Evolutionary conservation across 2,113 vertebrate genomes (phyloP).

Genomic region (Vanacampus margaritifer): DNA sequence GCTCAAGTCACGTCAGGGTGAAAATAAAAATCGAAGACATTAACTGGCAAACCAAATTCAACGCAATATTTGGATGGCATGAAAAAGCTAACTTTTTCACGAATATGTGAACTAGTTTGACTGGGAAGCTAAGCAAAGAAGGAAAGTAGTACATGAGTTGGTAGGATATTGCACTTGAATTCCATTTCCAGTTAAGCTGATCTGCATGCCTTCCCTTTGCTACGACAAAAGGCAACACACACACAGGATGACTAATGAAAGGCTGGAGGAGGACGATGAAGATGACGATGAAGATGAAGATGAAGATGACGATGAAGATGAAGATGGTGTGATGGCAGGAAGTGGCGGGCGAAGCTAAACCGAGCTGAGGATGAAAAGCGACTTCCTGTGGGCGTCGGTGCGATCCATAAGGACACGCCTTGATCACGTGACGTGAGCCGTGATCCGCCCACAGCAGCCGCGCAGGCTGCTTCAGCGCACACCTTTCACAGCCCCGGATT

Average conservation of each 20-base stretch:
- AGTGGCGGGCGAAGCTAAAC: neutral
- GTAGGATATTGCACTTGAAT: too few relatives aligned
- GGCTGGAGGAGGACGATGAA: too few relatives aligned
- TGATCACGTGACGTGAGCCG: too few relatives aligned
- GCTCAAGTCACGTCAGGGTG: conserved; percentile 2
- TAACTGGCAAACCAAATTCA: too few relatives aligned
- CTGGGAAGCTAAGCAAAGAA: too few relatives aligned
- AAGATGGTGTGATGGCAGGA: neutral
- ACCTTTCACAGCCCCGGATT: too few relatives aligned
- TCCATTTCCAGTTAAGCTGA: too few relatives aligned
- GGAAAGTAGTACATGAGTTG: too few relatives aligned
- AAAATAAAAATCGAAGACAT: neutral
- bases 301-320: neutral
- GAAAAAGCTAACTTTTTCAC: too few relatives aligned
- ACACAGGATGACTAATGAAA: neutral
- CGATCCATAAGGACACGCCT: neutral
- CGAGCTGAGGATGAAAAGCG: neutral
- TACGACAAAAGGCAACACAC: neutral
- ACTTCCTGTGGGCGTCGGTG: neutral
- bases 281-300: neutral
- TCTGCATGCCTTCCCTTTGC: neutral
- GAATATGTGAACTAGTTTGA: too few relatives aligned
- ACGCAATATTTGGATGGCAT: too few relatives aligned
- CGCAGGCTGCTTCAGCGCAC: neutral
- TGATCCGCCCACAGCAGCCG: neutral